A percentile compares a stretch with the other conserved stretches of the same genome.
phyloP scores from a whole-genome alignment of 1,140 invertebrate genomes.

The Sycophila sp. region DNA sequence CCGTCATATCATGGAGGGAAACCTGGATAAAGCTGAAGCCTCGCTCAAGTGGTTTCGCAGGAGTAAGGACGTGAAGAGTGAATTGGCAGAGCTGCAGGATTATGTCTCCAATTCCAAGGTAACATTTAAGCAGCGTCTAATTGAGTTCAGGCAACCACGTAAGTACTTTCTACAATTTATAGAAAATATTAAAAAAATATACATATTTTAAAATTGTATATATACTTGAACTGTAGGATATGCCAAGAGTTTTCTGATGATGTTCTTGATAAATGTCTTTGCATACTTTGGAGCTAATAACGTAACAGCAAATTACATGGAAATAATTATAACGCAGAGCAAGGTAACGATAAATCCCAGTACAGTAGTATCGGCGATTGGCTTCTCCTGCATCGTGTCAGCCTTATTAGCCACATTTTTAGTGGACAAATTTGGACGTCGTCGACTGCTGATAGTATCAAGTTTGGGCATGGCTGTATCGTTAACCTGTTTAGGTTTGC shows the following conservation, averaged over 20 bases:
- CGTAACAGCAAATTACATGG: conserved; percentile 55
- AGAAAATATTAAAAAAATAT: neutral
- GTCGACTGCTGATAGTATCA: conserved; percentile 52
- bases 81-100: conserved; percentile 56
- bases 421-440: conserved; percentile 58
- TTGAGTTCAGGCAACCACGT: conserved; percentile 43
- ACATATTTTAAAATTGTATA: neutral
- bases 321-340: conserved; percentile 57
- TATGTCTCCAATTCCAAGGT: conserved; percentile 49
- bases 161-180: neutral
- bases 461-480: conserved; percentile 49
- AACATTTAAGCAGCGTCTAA: conserved; percentile 46
- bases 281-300: conserved; percentile 53
- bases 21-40: conserved; percentile 54
- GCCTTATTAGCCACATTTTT: conserved; percentile 50
- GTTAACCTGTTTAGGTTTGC: conserved; percentile 60
- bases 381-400: conserved; percentile 51
- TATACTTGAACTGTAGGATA: conserved; percentile 55
- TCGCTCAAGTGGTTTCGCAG: conserved; percentile 59
- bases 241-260: conserved; percentile 44
- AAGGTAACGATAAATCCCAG: conserved; percentile 51
- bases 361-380: conserved; percentile 52
- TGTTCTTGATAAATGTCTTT: conserved; percentile 55
- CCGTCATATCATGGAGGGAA: conserved; percentile 51
- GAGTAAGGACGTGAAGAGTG: conserved; percentile 52